Base-by-base conservation (phyloP, 2,797 vertebrate species). In the Tinamus major region DNA sequence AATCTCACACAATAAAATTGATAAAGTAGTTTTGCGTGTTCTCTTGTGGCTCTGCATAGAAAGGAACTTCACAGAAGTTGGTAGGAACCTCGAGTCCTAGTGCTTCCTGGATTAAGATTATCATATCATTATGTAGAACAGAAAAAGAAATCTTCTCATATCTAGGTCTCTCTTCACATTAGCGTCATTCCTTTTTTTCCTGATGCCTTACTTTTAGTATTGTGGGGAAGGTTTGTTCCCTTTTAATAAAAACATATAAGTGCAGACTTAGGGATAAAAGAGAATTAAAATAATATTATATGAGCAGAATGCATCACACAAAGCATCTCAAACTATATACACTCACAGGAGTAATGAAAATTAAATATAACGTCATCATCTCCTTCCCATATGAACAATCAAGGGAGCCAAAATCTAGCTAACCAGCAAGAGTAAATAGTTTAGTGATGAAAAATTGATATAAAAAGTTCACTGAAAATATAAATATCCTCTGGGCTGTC, bases 401-500 rank as follows among this genome's bases (percentile, higher is more conserved):
- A 96, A 92, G 89, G 93, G 94, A 97, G 93, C 91, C 88, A 95
- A 96, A 96, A 93, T 90, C 87, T 87, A 94, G 92, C 90, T 82
- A 91, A 94, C 83, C 92, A 96, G 87, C 79, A 94, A 95, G n/a
- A 94, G 77, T 96, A 97, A 96, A 95, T 87, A 96, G 91, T 96
- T 97, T 96, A 96, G 93, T 75, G 78, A 94, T 94, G 90, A 96
- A 96, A 97, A 96, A 95, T 92, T 94, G 90, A 86, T 95, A 96
- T 48, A 96, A 93, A 92, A 95, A 97, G 85, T 97, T 95, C 91
- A 90, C 76, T 59, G 93, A 94, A 97, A 96, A 96, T 96, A 96
- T 95, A 97, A 96, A 96, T 96, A 96, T 95, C 95, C 89, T 97
- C 85, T 94, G 77, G 93, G 94, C 88, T 97, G 96, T 97, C 97